Percentiles rank a stretch among this genome's conserved stretches.
These are phyloP conservation scores for Syritta pipiens DNA, from an alignment of 2,888 invertebrate genomes.

Conservation along the genomic window DNA sequence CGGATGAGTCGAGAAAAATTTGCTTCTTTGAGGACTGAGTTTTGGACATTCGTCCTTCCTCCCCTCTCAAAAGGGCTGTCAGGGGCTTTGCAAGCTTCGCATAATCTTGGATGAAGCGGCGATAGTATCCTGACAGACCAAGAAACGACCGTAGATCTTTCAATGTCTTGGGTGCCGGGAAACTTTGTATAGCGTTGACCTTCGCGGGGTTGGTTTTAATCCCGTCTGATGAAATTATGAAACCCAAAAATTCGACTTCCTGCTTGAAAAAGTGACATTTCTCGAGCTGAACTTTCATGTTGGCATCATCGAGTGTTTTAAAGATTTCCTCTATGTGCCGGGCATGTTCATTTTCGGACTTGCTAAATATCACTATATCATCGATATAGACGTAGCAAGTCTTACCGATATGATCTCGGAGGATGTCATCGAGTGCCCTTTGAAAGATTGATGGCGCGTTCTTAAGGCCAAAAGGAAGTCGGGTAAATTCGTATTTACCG, in stretches of 20 bases:
- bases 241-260: too few species aligned
- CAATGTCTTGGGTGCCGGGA: background rate
- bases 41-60: background rate
- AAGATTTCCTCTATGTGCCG: conserved; percentile 38
- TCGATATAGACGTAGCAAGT: conserved; percentile 50
- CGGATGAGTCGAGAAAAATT: background rate
- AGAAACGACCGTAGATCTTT: background rate
- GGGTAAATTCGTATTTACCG: conserved; percentile 45
- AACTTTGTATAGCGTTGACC: background rate
- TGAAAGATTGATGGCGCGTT: conserved; percentile 60
- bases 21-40: background rate
- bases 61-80: background rate
- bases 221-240: background rate
- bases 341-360: conserved; percentile 39
- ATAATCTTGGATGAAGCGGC: background rate
- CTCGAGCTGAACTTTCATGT: conserved; percentile 46
- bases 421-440: conserved; percentile 49
- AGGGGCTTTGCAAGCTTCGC: background rate
- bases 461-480: conserved; percentile 47
- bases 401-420: conserved; percentile 33
- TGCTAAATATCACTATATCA: conserved; percentile 45
- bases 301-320: conserved; percentile 5
- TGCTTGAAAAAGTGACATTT: conserved; percentile 54
- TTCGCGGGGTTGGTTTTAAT: background rate
- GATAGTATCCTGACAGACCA: background rate